Conservation (phyloP, 2,888 invertebrate species). For the Tenthredo distinguenda region DNA sequence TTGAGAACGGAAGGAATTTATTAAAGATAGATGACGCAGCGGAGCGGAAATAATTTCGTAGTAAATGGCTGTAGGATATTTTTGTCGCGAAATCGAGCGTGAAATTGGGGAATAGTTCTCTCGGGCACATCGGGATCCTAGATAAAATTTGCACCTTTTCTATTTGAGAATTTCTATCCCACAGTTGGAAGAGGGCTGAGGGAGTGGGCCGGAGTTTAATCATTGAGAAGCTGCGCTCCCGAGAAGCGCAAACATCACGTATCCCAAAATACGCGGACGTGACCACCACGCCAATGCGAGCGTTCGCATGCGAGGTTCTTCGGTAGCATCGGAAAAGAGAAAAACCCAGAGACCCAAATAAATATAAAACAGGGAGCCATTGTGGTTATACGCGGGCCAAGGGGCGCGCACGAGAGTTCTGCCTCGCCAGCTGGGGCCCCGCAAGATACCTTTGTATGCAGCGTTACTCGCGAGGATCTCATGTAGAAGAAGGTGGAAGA, state of each 20-base stretch:
- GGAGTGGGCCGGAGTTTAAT: conserved; percentile 66
- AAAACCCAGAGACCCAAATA: conserved; percentile 61
- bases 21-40: background rate
- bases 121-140: conserved; percentile 6
- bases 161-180: conserved; percentile 43
- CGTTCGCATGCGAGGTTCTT: conserved; percentile 52
- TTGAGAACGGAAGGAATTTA: background rate
- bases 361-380: conserved; percentile 62
- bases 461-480: conserved; percentile 7
- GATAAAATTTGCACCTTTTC: conserved; percentile 43
- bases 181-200: background rate
- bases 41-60: background rate
- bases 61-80: background rate
- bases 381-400: conserved; percentile 57
- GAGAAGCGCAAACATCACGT: conserved; percentile 73
- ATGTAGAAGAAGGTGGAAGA: conserved; percentile 31
- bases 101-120: background rate
- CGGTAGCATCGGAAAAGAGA: conserved; percentile 51
- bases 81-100: background rate
- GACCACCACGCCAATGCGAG: conserved; percentile 70
- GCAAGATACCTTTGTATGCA: conserved; percentile 52
- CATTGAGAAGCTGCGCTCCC: conserved; percentile 67
- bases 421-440: conserved; percentile 51
- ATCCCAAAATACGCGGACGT: conserved; percentile 73
- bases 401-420: conserved; percentile 54